Conservation (phyloP, 2,113 vertebrate genomes). For the Actenoides lindsayi region DNA sequence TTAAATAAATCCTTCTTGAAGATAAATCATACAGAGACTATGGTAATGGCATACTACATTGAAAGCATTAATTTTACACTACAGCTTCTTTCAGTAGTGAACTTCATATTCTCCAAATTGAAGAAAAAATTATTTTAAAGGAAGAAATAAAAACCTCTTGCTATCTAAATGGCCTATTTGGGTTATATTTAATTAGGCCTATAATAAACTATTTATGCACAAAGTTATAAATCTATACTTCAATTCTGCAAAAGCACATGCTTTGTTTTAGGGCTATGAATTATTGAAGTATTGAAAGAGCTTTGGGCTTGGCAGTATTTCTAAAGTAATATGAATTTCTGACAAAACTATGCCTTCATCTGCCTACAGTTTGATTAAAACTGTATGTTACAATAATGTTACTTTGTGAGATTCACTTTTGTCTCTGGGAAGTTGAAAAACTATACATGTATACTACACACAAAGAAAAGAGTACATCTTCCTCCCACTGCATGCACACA, state of each 20-base stretch:
- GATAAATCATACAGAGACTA: neutral
- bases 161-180: neutral
- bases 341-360: neutral
- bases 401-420: neutral
- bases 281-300: neutral
- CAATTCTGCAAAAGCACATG: neutral
- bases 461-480: neutral
- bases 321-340: neutral
- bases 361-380: neutral
- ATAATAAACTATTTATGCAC: neutral
- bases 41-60: neutral
- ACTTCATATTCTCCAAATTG: neutral
- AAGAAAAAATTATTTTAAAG: neutral
- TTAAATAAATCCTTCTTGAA: neutral
- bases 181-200: neutral
- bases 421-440: neutral
- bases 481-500: neutral
- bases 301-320: neutral
- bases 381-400: neutral
- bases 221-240: neutral
- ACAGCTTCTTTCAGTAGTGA: neutral
- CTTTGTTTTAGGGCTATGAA: neutral
- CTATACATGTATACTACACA: neutral
- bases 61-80: neutral
- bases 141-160: neutral